phyloP scores from a whole-genome alignment of 2,113 vertebrate genomes.

The Paramormyrops kingsleyae region DNA sequence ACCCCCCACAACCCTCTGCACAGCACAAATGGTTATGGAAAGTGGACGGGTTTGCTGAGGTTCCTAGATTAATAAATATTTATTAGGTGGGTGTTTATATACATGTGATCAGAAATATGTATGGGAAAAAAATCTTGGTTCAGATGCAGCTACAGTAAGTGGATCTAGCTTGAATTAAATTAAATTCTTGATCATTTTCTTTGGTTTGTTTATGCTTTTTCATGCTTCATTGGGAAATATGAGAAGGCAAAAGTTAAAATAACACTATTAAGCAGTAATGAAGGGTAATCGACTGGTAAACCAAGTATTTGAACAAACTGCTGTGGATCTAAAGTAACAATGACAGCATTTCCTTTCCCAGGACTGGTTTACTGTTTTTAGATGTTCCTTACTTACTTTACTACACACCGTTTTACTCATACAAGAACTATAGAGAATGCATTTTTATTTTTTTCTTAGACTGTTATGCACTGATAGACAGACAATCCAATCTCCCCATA shows the following conservation, averaged over 20 bases:
- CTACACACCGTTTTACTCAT: constrained; percentile 23
- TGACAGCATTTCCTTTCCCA: background rate
- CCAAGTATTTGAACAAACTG: constrained; percentile 5
- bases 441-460: constrained; percentile 50
- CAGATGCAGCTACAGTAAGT: background rate
- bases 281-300: background rate
- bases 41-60: background rate
- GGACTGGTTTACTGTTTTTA: constrained; percentile 61
- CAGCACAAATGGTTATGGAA: background rate
- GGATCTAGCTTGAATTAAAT: background rate
- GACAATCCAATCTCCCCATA: constrained; percentile 55
- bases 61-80: background rate
- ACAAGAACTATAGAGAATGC: constrained; percentile 46
- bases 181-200: background rate
- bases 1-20: background rate
- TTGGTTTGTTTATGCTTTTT: background rate
- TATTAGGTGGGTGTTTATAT: background rate
- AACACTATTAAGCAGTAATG: constrained; percentile 5
- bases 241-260: constrained; percentile 9
- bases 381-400: constrained; percentile 62
- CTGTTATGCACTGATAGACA: constrained; percentile 64
- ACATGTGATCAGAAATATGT: background rate
- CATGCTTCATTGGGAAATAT: background rate
- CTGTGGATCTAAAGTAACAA: background rate
- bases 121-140: background rate